These are phyloP conservation scores for Nowickia ferox DNA, from an alignment of 2,888 invertebrate genomes.

Conservation along the genomic window DNA sequence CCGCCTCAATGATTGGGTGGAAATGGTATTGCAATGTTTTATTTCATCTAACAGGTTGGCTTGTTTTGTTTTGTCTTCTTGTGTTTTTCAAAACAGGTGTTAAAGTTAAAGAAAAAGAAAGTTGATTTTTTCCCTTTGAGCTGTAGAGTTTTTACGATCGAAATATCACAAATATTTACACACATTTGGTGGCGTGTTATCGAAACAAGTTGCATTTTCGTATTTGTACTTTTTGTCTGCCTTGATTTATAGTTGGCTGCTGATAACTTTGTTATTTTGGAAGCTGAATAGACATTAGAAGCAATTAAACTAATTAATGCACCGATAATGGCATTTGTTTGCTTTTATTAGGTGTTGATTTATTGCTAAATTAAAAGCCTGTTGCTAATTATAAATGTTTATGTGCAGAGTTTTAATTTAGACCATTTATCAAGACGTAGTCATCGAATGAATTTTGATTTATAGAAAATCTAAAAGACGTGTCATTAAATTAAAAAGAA, in stretches of 20 bases:
- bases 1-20: constrained; percentile 31
- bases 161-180: constrained; percentile 40
- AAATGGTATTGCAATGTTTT: constrained; percentile 25
- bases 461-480: no score
- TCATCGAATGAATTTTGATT: no score
- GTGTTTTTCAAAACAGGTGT: constrained; percentile 38
- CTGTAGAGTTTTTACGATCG: constrained; percentile 32
- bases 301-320: constrained; percentile 56
- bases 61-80: background rate
- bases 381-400: constrained; percentile 44
- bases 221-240: constrained; percentile 11
- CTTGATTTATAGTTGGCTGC: constrained; percentile 7
- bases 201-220: constrained; percentile 49
- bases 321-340: constrained; percentile 8
- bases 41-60: background rate
- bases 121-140: constrained; percentile 9
- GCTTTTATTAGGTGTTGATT: constrained; percentile 57
- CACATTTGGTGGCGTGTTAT: constrained; percentile 38
- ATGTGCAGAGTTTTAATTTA: constrained; percentile 25
- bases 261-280: constrained; percentile 14
- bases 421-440: background rate
- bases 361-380: constrained; percentile 43
- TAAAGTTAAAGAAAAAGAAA: constrained; percentile 56
- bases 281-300: constrained; percentile 40
- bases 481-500: no score